Conservation (phyloP, 2,113 vertebrate species). For the Glaucomys volans region DNA sequence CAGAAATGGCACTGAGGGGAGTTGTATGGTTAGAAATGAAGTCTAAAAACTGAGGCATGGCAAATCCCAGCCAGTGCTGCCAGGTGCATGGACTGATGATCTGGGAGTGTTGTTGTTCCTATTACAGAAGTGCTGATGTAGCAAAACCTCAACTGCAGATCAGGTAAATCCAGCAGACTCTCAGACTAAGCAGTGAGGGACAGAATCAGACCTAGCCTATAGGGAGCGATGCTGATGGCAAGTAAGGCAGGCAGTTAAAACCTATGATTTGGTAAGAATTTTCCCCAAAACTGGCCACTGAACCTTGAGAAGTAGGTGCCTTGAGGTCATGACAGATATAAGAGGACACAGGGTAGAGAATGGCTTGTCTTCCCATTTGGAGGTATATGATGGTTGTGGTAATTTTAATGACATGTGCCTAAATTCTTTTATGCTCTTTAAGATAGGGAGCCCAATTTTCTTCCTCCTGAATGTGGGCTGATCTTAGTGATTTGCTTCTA, state of each 20-base stretch:
- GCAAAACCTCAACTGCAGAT: background rate
- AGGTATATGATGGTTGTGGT: background rate
- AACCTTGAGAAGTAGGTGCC: background rate
- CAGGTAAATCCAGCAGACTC: background rate
- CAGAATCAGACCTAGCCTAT: background rate
- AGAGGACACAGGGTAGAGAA: background rate
- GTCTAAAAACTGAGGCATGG: background rate
- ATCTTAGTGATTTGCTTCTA: constrained; percentile 30
- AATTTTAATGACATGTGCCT: background rate
- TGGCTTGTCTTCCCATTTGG: background rate
- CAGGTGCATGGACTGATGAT: background rate
- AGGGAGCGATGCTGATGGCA: background rate
- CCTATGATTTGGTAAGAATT: background rate
- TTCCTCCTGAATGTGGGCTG: background rate
- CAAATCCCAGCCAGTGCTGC: background rate
- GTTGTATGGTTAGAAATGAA: constrained; percentile 11
- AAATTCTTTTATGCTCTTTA: constrained; percentile 1
- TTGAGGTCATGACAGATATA: background rate
- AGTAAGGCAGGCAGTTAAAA: background rate
- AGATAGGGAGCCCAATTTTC: background rate
- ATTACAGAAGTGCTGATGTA: background rate
- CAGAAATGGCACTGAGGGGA: background rate
- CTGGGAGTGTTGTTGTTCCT: background rate
- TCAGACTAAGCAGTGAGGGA: background rate
- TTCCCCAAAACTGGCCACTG: background rate